These are phyloP conservation scores for Drosophila neutralis DNA, from an alignment of 2,888 invertebrate genomes.

Conservation along the genomic window DNA sequence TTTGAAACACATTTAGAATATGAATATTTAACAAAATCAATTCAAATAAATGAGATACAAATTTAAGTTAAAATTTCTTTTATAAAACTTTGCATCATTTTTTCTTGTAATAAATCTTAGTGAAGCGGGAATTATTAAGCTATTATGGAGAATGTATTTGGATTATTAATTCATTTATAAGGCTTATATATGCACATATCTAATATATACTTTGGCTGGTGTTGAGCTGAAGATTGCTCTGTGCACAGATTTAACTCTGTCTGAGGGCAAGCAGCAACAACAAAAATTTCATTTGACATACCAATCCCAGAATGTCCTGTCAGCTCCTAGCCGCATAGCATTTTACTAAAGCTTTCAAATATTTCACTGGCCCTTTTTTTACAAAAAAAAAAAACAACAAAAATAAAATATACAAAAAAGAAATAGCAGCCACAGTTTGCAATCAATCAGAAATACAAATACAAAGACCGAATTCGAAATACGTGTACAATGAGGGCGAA, in stretches of 20 bases:
- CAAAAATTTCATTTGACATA: slow-evolving; percentile 26
- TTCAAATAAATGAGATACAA: neutral
- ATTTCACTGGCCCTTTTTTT: slow-evolving; percentile 12
- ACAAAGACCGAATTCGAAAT: slow-evolving; percentile 22
- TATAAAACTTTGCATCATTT: neutral
- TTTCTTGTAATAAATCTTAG: too few relatives aligned
- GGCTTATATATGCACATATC: neutral
- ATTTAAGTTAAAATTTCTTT: too few relatives aligned
- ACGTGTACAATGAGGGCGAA: slow-evolving; percentile 53
- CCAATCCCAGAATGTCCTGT: slow-evolving; percentile 6
- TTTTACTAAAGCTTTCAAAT: neutral
- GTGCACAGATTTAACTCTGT: slow-evolving; percentile 2
- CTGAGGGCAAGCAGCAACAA: neutral
- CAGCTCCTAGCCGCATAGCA: slow-evolving; percentile 24
- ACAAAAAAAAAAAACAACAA: neutral
- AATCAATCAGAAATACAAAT: slow-evolving; percentile 51
- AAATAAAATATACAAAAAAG: neutral
- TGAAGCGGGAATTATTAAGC: neutral
- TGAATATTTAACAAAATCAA: neutral
- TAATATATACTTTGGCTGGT: neutral
- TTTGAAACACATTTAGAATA: neutral
- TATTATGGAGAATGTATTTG: neutral
- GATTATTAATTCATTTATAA: neutral
- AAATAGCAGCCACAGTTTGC: slow-evolving; percentile 9
- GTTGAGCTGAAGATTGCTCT: neutral